Conservation (phyloP, 2,797 vertebrate species). For the Ctenochaetus hawaiiensis region DNA sequence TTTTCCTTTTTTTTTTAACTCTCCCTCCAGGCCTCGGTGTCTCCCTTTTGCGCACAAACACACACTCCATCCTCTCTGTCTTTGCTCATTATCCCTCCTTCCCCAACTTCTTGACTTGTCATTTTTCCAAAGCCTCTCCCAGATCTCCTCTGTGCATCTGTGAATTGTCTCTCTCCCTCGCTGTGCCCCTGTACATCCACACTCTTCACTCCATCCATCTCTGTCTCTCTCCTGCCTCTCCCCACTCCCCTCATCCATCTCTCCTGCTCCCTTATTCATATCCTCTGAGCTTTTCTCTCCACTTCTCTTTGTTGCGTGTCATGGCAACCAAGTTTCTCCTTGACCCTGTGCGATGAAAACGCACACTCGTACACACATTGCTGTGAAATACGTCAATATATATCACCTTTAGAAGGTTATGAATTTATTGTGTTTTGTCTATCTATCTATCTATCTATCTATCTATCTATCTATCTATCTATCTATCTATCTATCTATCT, state of each 20-base stretch:
- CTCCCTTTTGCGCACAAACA: slow-evolving; percentile 40
- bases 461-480: neutral
- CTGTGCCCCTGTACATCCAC: slow-evolving; percentile 65
- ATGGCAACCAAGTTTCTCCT: slow-evolving; percentile 78
- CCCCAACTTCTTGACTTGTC: slow-evolving; percentile 77
- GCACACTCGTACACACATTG: slow-evolving; percentile 7
- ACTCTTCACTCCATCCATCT: slow-evolving; percentile 83
- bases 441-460: neutral
- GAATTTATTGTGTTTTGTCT: slow-evolving; percentile 3
- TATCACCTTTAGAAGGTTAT: slow-evolving; percentile 4
- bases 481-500: neutral
- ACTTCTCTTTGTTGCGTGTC: slow-evolving; percentile 65
- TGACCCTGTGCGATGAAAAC: slow-evolving; percentile 63
- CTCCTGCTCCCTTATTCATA: slow-evolving; percentile 79
- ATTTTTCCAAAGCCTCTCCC: slow-evolving; percentile 75
- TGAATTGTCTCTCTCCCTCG: slow-evolving; percentile 69
- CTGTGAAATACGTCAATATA: slow-evolving; percentile 39
- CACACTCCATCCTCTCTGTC: slow-evolving; percentile 45
- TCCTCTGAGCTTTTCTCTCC: slow-evolving; percentile 75
- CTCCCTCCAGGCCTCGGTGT: slow-evolving; percentile 39
- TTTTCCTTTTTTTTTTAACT: neutral
- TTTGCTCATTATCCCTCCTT: slow-evolving; percentile 73
- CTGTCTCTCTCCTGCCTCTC: slow-evolving; percentile 77
- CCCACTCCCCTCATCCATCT: slow-evolving; percentile 82
- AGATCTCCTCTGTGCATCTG: slow-evolving; percentile 78